Percentiles rank a stretch among this genome's conserved stretches.
These are phyloP conservation scores for Melanotaenia parkinsoni DNA, from an alignment of 2,797 vertebrate species.

Conservation along the genomic window DNA sequence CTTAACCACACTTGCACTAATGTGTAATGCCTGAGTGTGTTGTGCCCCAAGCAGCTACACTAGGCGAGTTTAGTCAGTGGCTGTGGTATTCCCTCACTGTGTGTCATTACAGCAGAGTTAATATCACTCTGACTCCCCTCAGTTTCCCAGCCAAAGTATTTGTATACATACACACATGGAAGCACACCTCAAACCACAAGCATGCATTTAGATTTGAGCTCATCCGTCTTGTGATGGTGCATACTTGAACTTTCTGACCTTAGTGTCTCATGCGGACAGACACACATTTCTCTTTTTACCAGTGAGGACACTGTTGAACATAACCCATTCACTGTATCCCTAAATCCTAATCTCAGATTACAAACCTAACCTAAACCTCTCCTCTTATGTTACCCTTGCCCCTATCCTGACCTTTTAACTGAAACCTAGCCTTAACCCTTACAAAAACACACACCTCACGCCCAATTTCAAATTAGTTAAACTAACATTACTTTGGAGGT, in stretches of 20 bases:
- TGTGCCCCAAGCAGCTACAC: conserved; percentile 52
- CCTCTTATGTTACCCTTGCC: neutral
- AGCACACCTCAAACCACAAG: conserved; percentile 50
- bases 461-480: conserved; percentile 45
- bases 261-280: neutral
- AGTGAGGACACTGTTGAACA: conserved; percentile 2
- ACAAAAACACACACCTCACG: conserved; percentile 17
- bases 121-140: conserved; percentile 50
- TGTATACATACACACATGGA: conserved; percentile 39
- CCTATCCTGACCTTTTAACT: neutral
- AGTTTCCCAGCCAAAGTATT: conserved; percentile 37
- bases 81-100: conserved; percentile 49
- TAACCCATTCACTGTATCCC: neutral
- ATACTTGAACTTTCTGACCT: conserved; percentile 39
- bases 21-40: conserved; percentile 55
- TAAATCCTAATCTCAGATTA: conserved; percentile 1
- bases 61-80: conserved; percentile 52
- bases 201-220: conserved; percentile 36
- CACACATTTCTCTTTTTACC: conserved; percentile 13
- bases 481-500: conserved; percentile 52
- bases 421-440: conserved; percentile 1
- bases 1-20: conserved; percentile 49
- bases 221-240: conserved; percentile 30
- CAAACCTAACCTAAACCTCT: neutral
- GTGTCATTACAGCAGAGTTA: conserved; percentile 60